Percentiles rank a stretch among this genome's conserved stretches.
phyloP scores from a whole-genome alignment of 2,888 invertebrate species.

The Caenorhabditis zanzibari region DNA sequence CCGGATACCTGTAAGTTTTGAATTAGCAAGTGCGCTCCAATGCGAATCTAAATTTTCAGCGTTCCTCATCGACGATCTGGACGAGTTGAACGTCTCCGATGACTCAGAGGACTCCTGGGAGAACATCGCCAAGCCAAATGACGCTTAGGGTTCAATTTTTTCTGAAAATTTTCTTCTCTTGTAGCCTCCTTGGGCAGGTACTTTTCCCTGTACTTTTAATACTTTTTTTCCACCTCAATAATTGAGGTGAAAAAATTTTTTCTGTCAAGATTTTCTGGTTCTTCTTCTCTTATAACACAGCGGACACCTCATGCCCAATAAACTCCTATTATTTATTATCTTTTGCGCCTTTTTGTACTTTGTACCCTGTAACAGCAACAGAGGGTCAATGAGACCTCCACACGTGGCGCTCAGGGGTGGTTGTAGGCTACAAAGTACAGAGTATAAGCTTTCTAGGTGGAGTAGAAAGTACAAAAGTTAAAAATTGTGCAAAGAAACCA shows the following conservation, averaged over 20 bases:
- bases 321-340: background rate
- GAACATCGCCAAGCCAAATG: constrained; percentile 3
- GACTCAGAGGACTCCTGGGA: constrained; percentile 44
- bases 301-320: constrained; percentile 1
- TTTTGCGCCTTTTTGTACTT: background rate
- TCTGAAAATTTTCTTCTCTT: background rate
- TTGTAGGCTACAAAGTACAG: background rate
- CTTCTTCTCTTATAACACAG: background rate
- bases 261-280: no score
- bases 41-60: background rate
- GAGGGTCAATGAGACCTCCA: background rate
- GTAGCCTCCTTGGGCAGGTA: background rate
- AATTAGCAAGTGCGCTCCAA: no score
- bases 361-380: background rate
- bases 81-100: constrained; percentile 24
- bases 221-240: background rate
- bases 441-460: background rate
- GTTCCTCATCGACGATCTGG: constrained; percentile 18
- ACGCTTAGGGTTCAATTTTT: constrained; percentile 5
- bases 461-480: no score
- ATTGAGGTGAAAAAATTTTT: no score
- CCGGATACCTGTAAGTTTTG: constrained; percentile 36
- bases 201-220: constrained; percentile 1
- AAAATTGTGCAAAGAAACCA: background rate
- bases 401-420: background rate